Evolutionary conservation across 2,888 invertebrate genomes (phyloP).

Genomic region (Drosophila kambysellisi): DNA sequence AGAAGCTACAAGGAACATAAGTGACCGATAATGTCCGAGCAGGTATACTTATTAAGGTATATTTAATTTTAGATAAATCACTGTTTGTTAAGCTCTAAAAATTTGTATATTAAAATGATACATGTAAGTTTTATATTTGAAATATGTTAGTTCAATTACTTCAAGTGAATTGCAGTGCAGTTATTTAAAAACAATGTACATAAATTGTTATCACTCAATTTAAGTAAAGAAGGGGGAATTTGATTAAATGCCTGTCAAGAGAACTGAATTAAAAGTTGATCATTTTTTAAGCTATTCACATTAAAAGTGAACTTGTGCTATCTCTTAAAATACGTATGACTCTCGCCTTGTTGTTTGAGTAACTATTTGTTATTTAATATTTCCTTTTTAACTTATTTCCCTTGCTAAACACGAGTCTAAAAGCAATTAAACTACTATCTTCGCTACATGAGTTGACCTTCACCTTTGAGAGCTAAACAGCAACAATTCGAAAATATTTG

Average conservation of each 20-base stretch:
- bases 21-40: constrained; percentile 48
- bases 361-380: background rate
- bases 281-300: background rate
- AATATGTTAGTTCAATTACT: background rate
- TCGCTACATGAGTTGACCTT: background rate
- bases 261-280: background rate
- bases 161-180: background rate
- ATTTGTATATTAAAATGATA: background rate
- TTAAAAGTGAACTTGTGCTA: background rate
- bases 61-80: background rate
- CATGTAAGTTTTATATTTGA: background rate
- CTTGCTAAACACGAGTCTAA: background rate
- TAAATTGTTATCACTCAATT: background rate
- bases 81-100: background rate
- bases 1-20: constrained; percentile 4
- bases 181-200: background rate
- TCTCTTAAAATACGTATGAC: background rate
- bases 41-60: constrained; percentile 40
- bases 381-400: background rate
- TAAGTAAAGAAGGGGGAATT: background rate
- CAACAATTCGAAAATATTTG: background rate
- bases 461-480: background rate
- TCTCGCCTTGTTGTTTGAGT: background rate
- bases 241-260: background rate
- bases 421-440: background rate